Conservation (phyloP, 2,797 vertebrate genomes). For the Muscicapa comitata region DNA sequence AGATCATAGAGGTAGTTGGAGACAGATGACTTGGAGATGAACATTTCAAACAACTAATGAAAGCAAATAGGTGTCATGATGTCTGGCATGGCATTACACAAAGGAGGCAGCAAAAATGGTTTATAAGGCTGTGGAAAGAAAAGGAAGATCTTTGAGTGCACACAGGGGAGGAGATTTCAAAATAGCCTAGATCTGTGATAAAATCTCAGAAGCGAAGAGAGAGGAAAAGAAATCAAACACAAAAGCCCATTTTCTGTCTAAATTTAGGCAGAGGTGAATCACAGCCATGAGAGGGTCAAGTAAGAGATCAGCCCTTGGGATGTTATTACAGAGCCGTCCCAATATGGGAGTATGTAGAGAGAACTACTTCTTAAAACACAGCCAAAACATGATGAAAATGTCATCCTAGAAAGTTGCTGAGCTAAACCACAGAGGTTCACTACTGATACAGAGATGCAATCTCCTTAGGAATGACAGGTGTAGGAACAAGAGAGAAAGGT, state of each 20-base stretch:
- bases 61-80: not conserved
- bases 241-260: not conserved
- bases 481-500: not conserved
- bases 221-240: not conserved
- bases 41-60: not conserved
- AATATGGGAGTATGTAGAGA: not conserved
- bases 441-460: accelerated
- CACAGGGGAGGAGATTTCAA: not conserved
- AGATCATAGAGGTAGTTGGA: not conserved
- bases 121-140: not conserved
- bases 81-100: not conserved
- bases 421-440: not conserved
- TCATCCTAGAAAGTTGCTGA: not conserved
- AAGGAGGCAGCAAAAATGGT: not conserved
- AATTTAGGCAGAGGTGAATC: not conserved
- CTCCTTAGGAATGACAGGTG: not conserved
- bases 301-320: not conserved
- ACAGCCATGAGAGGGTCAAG: not conserved
- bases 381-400: not conserved
- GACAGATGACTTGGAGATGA: not conserved
- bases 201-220: not conserved
- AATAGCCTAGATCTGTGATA: not conserved
- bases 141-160: not conserved
- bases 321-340: not conserved
- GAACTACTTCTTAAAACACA: not conserved